These are phyloP conservation scores for Orchesella flavescens DNA, from an alignment of 2,888 invertebrate genomes.

Conservation along the genomic window DNA sequence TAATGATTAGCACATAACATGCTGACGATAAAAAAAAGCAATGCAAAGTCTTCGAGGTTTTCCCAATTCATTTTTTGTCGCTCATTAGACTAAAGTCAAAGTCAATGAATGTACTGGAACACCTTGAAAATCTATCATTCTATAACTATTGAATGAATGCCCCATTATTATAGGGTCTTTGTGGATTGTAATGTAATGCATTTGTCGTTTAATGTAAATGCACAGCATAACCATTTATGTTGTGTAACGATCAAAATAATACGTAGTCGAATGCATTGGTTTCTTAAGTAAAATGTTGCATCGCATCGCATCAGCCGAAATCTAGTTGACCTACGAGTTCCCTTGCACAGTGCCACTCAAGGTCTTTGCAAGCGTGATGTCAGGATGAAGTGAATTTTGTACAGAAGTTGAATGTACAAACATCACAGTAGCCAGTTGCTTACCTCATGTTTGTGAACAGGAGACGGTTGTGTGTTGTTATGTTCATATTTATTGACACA, in stretches of 20 bases:
- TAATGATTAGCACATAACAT: too few relatives aligned
- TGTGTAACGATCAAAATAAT: too few relatives aligned
- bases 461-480: not conserved
- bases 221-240: not conserved
- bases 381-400: not conserved
- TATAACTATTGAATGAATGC: too few relatives aligned
- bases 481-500: not conserved
- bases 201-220: not conserved
- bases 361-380: conserved; percentile 1
- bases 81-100: too few relatives aligned
- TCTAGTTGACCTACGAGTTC: conserved; percentile 42
- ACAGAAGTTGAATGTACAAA: conserved; percentile 19
- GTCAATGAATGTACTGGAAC: too few relatives aligned
- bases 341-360: conserved; percentile 4
- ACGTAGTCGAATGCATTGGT: not conserved
- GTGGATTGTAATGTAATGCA: not conserved
- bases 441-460: not conserved
- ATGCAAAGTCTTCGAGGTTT: too few relatives aligned
- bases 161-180: too few relatives aligned
- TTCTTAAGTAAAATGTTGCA: too few relatives aligned
- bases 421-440: not conserved
- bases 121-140: too few relatives aligned
- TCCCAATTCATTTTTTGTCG: too few relatives aligned
- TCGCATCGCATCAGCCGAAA: not conserved
- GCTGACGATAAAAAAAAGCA: too few relatives aligned